Conservation (phyloP, 2,888 invertebrate genomes). For the Eupithecia centaureata region DNA sequence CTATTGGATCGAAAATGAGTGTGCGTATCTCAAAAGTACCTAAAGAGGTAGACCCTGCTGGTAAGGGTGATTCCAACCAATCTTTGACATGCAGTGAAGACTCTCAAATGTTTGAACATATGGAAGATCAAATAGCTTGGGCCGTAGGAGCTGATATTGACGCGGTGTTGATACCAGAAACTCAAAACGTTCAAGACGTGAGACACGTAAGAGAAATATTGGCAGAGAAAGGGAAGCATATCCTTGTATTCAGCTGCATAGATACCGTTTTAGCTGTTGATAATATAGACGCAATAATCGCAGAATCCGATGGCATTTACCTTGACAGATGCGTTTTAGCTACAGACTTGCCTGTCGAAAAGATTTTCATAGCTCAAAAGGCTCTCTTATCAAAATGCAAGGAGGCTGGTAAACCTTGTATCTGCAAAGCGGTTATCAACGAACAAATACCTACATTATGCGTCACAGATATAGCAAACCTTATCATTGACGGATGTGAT, state of each 20-base stretch:
- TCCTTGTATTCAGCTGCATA: conserved; percentile 71
- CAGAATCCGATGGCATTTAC: conserved; percentile 92
- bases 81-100: conserved; percentile 83
- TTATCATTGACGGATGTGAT: conserved; percentile 95
- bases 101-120: conserved; percentile 87
- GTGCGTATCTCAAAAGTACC: conserved; percentile 82
- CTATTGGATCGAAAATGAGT: conserved; percentile 77
- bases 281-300: conserved; percentile 89
- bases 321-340: conserved; percentile 93
- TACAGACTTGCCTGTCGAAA: conserved; percentile 94
- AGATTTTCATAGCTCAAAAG: conserved; percentile 94
- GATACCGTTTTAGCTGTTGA: conserved; percentile 68
- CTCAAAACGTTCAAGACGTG: conserved; percentile 65
- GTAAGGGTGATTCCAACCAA: conserved; percentile 73
- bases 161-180: conserved; percentile 68
- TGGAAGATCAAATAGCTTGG: conserved; percentile 76
- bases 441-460: conserved; percentile 90
- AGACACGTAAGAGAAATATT: conserved; percentile 61
- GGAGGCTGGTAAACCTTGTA: conserved; percentile 92
- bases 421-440: conserved; percentile 94
- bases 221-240: conserved; percentile 72
- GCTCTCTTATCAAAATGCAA: conserved; percentile 93
- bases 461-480: conserved; percentile 95
- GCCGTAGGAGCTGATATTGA: conserved; percentile 75
- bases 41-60: conserved; percentile 64